Evolutionary conservation across 2,797 vertebrate species (phyloP).

Genomic region (Scomberomorus guttatus): DNA sequence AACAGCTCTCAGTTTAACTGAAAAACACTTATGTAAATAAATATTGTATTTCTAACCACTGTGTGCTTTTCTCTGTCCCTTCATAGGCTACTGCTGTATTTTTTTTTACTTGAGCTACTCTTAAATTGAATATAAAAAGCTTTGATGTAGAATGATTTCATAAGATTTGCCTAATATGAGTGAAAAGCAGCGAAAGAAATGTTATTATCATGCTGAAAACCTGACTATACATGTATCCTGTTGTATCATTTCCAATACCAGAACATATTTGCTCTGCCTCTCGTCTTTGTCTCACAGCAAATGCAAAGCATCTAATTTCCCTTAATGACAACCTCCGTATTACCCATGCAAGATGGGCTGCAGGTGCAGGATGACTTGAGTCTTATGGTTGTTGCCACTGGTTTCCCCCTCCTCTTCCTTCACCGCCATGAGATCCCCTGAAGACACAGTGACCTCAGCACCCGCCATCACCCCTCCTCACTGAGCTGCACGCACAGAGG

Average conservation of each 20-base stretch:
- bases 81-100: neutral
- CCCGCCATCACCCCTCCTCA: slow-evolving; percentile 78
- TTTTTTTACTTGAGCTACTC: neutral
- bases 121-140: neutral
- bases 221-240: no score
- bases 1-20: neutral
- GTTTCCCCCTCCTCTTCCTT: slow-evolving; percentile 89
- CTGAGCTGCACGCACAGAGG: slow-evolving; percentile 64
- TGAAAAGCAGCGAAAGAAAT: neutral
- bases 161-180: neutral
- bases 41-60: neutral
- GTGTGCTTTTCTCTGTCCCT: neutral
- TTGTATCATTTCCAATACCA: no score
- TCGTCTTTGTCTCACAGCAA: neutral
- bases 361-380: slow-evolving; percentile 91
- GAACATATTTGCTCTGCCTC: neutral
- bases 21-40: neutral
- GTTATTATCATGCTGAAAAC: neutral
- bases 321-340: slow-evolving; percentile 41
- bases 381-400: slow-evolving; percentile 87
- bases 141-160: neutral
- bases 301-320: neutral
- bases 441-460: slow-evolving; percentile 90
- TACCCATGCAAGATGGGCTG: slow-evolving; percentile 92
- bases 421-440: slow-evolving; percentile 89